Percentiles rank a stretch among this genome's conserved stretches.
phyloP scores from a whole-genome alignment of 2,888 invertebrate genomes.

The Sturmia bella region DNA sequence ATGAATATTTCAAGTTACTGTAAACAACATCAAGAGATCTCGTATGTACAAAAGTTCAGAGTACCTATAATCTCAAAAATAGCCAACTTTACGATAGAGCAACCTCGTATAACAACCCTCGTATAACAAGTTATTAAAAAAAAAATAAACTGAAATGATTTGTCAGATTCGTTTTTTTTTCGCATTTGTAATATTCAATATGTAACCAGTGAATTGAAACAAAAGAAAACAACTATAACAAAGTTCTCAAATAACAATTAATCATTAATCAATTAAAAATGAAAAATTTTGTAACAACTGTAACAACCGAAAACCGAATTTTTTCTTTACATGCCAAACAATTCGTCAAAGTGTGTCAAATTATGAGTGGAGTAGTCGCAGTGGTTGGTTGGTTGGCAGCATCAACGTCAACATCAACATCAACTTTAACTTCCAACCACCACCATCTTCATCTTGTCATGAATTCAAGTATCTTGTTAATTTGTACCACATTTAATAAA shows the following conservation, averaged over 20 bases:
- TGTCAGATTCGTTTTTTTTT: too few relatives aligned
- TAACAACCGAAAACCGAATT: not conserved
- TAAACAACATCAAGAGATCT: too few relatives aligned
- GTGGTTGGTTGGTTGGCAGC: slow-evolving; percentile 29
- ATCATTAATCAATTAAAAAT: slow-evolving; percentile 33
- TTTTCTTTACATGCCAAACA: not conserved
- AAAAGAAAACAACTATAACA: not conserved
- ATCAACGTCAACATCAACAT: slow-evolving; percentile 15
- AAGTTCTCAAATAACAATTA: slow-evolving; percentile 30
- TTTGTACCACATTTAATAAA: slow-evolving; percentile 34
- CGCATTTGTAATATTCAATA: too few relatives aligned
- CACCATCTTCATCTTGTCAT: slow-evolving; percentile 22
- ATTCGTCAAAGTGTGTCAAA: slow-evolving; percentile 13
- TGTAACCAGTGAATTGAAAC: not conserved
- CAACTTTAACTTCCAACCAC: not conserved
- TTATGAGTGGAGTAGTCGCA: slow-evolving; percentile 16
- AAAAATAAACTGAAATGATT: too few relatives aligned
- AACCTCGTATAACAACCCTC: too few relatives aligned
- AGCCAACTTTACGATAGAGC: too few relatives aligned
- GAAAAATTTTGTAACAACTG: not conserved
- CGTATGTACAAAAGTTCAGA: too few relatives aligned
- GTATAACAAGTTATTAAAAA: too few relatives aligned
- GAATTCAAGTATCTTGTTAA: slow-evolving; percentile 25
- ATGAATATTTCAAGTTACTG: too few relatives aligned
- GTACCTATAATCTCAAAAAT: too few relatives aligned